Evolutionary conservation across 2,113 vertebrate genomes (phyloP), one percentile per base, ranked within the genome.

Genomic region (Paramormyrops kingsleyae): DNA sequence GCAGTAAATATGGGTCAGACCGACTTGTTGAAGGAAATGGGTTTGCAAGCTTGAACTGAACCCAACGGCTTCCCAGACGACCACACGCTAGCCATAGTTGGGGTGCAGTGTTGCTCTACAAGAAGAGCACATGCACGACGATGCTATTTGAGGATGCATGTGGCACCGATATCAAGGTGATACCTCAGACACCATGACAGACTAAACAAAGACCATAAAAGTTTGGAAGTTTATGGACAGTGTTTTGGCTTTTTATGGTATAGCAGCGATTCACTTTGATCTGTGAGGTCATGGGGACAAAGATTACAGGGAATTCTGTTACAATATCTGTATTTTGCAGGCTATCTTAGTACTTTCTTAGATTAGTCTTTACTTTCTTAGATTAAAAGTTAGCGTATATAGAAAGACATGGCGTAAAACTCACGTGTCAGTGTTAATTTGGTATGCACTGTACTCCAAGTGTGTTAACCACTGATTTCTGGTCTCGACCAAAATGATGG

Each of bases 1-100:
- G 93, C 89, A 93, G 90, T 77, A 92, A 95, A 95, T 95, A 92
- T 96, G 93, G 95, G 94, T 95, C 94, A 95, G 91, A 92, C 90
- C 92, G 92, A 93, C 92, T 92, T 91, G 91, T 89, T 44, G 89
- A 59, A 89, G 88, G 52, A 89, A 89, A 92, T 24, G 59, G 83
- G 90, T 92, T 90, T 17, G 87, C 90, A 94, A 94, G 94, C 89
- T 92, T 90, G 91, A 94, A 94, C 94, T 93, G 91, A 94, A 93
- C 93, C 92, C 9, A 4, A 74, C 42, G n/a, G 80, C 89, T 27
- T 85, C 49, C 89, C 89, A 89, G 80, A 84, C 39, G 50, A 21
- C 52, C 89, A 84, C 80, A 85, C 15, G 44, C 21, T 47, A 6
- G 15, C 53, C 52, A 62, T 46, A 52, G 77, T 89, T n/a, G n/a